Base-by-base conservation (phyloP, 2,888 invertebrate genomes). In the Nomada ferruginata region DNA sequence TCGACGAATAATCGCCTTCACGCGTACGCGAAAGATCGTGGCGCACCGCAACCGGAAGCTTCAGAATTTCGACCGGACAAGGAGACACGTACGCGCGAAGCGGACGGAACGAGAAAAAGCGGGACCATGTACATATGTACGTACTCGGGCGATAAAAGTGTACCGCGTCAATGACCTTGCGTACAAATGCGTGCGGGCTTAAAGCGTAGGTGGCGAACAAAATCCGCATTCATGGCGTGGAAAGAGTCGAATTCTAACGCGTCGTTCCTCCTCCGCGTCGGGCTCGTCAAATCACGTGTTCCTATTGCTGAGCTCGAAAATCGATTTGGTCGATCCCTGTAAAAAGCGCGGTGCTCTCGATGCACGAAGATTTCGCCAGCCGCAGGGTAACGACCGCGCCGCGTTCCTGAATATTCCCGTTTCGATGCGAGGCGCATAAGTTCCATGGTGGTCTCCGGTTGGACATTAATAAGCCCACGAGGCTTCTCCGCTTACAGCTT, bases 81-180 rank as follows among this genome's bases (percentile, higher is more conserved):
- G 79, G 75, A 80, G 78, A 85, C 76, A 77, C 75, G 73, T 44
- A 71, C 65, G 52, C 50, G 61, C 44, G 61, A 57, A 55, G 29
- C 64, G 60, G 36, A 29, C 15, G n/a, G 66, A 44, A 44, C 18
- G 47, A 20, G 42, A 59, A 26, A 3, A 57, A 52, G 29, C 36
- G 36, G 36, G 36, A 7, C 36, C 36, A 7, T 1, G 36, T 1
- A 5, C 36, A 26, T 26, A 26, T 26, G 36, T 36, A 36, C 36
- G 36, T 36, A 7, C 36, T 7, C 36, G 36, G 36, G 36, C 91
- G 91, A 92, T 91, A 93, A 93, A 93, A 92, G 92, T 93, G 90
- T 92, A 93, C 92, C 92, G 91, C 91, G 93, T 93, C 93, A 92
- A 92, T 92, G 93, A 93, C 93, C 93, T 91, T 92, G 91, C 87